Evolutionary conservation across 2,888 invertebrate genomes (phyloP).

Genomic region (Parnassius apollo): DNA sequence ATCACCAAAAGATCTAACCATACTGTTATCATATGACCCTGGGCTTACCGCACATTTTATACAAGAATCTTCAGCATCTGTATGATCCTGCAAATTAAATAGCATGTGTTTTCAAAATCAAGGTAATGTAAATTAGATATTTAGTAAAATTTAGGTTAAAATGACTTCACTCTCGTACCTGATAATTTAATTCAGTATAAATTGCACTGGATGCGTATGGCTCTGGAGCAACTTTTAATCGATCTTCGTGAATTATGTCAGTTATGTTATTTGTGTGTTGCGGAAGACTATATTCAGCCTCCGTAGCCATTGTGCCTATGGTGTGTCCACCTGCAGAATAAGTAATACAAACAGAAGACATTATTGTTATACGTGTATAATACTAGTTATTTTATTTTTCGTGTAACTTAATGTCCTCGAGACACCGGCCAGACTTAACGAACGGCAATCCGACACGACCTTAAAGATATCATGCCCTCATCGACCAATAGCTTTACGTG

Average conservation of each 20-base stretch:
- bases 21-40: slow-evolving; percentile 78
- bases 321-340: slow-evolving; percentile 58
- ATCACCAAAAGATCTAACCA: slow-evolving; percentile 69
- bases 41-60: slow-evolving; percentile 79
- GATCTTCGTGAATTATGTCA: slow-evolving; percentile 61
- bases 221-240: slow-evolving; percentile 77
- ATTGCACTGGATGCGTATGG: slow-evolving; percentile 89
- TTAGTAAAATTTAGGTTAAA: too few relatives aligned
- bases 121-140: too few relatives aligned
- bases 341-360: not conserved
- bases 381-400: too few relatives aligned
- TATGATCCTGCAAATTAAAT: slow-evolving; percentile 59
- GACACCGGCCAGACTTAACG: too few relatives aligned
- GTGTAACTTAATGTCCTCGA: too few relatives aligned
- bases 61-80: slow-evolving; percentile 78
- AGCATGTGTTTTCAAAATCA: too few relatives aligned
- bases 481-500: too few relatives aligned
- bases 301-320: slow-evolving; percentile 70
- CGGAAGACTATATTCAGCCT: slow-evolving; percentile 74
- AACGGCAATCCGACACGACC: too few relatives aligned
- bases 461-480: too few relatives aligned
- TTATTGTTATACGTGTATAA: too few relatives aligned
- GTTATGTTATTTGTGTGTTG: slow-evolving; percentile 64
- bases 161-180: slow-evolving; percentile 40
- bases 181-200: slow-evolving; percentile 75